Evolutionary conservation across 1,140 invertebrate species (phyloP).

Genomic region (Stenopsyche tienmushanensis): DNA sequence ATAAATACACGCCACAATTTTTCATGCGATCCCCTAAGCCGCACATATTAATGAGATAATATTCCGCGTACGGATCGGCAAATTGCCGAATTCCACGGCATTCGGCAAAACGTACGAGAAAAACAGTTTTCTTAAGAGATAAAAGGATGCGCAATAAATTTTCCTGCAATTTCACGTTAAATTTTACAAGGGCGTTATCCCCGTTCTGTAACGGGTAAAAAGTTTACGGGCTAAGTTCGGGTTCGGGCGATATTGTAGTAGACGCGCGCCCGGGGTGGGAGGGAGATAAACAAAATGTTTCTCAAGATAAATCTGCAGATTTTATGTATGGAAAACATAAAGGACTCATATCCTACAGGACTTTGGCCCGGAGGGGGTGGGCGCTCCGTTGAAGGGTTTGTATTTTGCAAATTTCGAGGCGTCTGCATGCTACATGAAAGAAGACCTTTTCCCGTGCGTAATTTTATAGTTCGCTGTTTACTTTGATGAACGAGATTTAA

Average conservation of each 20-base stretch:
- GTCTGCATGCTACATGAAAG: neutral
- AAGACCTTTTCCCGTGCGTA: neutral
- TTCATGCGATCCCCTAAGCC: too few relatives aligned
- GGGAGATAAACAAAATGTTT: neutral
- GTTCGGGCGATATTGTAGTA: neutral
- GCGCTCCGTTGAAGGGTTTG: too few relatives aligned
- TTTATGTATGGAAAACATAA: neutral
- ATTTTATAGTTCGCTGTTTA: neutral
- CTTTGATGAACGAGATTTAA: neutral
- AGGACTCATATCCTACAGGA: neutral
- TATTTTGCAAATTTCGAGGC: too few relatives aligned
- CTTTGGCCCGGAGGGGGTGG: neutral
- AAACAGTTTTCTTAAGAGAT: constrained; percentile 5
- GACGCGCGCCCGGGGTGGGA: neutral
- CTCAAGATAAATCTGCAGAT: constrained; percentile 4
- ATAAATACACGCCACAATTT: too few relatives aligned
- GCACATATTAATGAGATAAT: neutral
- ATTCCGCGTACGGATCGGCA: neutral
- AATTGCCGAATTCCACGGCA: neutral
- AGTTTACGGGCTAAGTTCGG: neutral
- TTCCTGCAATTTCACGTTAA: constrained; percentile 9
- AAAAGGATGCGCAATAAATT: constrained; percentile 12
- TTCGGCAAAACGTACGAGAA: neutral
- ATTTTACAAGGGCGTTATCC: constrained; percentile 11
- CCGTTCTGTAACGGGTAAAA: constrained; percentile 1